phyloP scores from a whole-genome alignment of 1,140 invertebrate species.

The Drosophila sp. region DNA sequence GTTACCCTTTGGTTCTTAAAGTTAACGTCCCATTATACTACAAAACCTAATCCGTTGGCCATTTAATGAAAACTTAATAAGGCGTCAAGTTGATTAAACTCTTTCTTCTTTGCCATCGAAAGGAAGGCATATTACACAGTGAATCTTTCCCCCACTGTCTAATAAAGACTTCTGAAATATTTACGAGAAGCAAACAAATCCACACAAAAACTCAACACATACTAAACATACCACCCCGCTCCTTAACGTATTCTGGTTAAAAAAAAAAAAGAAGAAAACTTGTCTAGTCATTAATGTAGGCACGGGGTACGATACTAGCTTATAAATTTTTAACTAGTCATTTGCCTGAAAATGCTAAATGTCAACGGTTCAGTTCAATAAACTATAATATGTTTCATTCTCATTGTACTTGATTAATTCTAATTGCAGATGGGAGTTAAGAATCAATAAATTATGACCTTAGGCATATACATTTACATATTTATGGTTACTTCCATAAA shows the following conservation, averaged over 20 bases:
- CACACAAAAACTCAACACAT: constrained; percentile 12
- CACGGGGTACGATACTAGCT: not conserved
- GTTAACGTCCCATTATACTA: no score
- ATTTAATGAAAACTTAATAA: not conserved
- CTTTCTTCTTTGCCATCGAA: not conserved
- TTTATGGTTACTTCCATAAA: constrained; percentile 44
- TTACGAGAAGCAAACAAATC: constrained; percentile 58
- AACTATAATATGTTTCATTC: constrained; percentile 25
- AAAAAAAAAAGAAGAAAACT: constrained; percentile 37
- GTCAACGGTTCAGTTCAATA: constrained; percentile 53
- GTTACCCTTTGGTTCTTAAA: no score
- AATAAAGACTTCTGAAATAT: constrained; percentile 61
- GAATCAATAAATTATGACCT: constrained; percentile 44
- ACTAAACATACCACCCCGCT: not conserved
- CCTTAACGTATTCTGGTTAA: constrained; percentile 46
- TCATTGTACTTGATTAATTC: constrained; percentile 19
- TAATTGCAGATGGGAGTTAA: not conserved
- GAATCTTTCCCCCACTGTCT: not conserved
- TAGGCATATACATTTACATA: not conserved
- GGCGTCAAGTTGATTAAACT: constrained; percentile 68
- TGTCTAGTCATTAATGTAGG: constrained; percentile 24
- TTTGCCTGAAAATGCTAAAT: constrained; percentile 65
- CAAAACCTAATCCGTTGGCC: no score
- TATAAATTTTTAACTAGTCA: constrained; percentile 66
- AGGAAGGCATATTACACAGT: constrained; percentile 9